Evolutionary conservation across 2,888 invertebrate genomes (phyloP).

Genomic region (Pollenia labialis): DNA sequence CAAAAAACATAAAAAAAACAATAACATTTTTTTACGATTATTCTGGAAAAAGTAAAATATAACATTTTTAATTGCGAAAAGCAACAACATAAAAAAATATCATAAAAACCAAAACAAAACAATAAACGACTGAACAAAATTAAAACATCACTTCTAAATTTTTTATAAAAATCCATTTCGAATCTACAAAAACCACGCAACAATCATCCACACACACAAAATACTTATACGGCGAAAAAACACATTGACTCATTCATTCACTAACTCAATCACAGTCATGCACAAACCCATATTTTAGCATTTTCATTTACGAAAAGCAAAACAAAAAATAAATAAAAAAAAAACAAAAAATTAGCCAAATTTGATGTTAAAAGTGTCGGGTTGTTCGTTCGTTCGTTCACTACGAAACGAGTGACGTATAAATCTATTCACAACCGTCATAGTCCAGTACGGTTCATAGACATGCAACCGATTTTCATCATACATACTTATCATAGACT

Average conservation of each 20-base stretch:
- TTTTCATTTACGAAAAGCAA: slow-evolving; percentile 25
- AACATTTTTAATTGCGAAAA: slow-evolving; percentile 46
- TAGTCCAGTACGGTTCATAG: slow-evolving; percentile 25
- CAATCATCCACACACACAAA: slow-evolving; percentile 1
- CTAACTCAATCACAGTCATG: slow-evolving; percentile 43
- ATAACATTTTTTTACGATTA: slow-evolving; percentile 31
- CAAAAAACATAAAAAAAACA: slow-evolving; percentile 43
- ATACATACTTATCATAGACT: slow-evolving; percentile 23
- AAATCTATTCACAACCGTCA: slow-evolving; percentile 8
- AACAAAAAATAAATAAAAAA: slow-evolving; percentile 4
- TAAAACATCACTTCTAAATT: slow-evolving; percentile 30
- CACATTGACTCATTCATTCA: slow-evolving; percentile 42
- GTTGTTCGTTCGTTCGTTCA: slow-evolving; percentile 36
- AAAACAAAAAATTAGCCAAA: slow-evolving; percentile 67
- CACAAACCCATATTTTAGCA: slow-evolving; percentile 39
- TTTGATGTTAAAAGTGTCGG: slow-evolving; percentile 63
- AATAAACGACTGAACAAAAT: slow-evolving; percentile 28
- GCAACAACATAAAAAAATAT: slow-evolving; percentile 16
- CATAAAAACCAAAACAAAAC: slow-evolving; percentile 6
- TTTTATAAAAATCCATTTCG: slow-evolving; percentile 11
- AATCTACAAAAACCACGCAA: slow-evolving; percentile 23
- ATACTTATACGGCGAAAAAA: not conserved
- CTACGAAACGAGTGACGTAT: slow-evolving; percentile 29
- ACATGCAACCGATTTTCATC: slow-evolving; percentile 49
- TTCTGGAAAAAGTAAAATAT: slow-evolving; percentile 47